These are phyloP conservation scores for Microctenopoma lineatum DNA, from an alignment of 2,797 vertebrate species.

Conservation along the genomic window DNA sequence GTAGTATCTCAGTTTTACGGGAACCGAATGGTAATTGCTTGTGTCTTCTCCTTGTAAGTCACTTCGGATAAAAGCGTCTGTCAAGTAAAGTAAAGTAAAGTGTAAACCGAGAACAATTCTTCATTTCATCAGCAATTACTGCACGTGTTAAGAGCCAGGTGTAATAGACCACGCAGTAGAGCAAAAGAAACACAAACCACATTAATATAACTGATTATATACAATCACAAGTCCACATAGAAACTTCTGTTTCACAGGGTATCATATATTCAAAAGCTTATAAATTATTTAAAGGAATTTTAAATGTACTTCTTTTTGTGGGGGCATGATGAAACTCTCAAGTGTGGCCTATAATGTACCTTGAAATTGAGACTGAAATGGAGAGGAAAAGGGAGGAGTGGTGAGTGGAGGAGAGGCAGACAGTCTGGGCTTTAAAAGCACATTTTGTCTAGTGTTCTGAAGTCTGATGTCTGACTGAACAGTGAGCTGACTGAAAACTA, in stretches of 20 bases:
- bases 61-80: no score
- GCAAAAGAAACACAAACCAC: no score
- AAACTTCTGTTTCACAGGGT: background rate
- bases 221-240: no score
- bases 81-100: no score
- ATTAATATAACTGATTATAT: no score
- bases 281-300: background rate
- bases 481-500: conserved; percentile 30
- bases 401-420: conserved; percentile 17
- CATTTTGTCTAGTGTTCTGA: conserved; percentile 35
- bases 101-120: no score
- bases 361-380: conserved; percentile 67
- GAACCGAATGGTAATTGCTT: no score
- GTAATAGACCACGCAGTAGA: no score
- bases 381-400: conserved; percentile 25
- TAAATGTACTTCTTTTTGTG: conserved; percentile 33
- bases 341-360: conserved; percentile 51
- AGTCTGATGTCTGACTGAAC: conserved; percentile 38
- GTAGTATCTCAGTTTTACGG: no score
- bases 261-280: background rate
- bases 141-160: no score
- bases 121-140: background rate
- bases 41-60: no score
- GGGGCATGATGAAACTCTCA: conserved; percentile 44
- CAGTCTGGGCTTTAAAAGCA: conserved; percentile 30